Base-by-base conservation (phyloP, 2,888 invertebrate genomes). In the Eumacrocentrus americanus region DNA sequence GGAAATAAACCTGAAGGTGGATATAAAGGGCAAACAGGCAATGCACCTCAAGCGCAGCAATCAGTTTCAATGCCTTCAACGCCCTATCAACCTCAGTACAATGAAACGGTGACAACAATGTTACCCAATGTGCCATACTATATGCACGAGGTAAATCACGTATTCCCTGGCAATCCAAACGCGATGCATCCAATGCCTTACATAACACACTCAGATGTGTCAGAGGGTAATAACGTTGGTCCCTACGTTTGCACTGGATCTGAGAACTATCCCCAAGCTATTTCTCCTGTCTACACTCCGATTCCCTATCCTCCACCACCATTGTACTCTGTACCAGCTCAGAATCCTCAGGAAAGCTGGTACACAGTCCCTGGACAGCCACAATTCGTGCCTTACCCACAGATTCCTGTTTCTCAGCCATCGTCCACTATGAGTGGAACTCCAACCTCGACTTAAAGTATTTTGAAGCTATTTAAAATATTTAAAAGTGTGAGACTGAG, bases 301-400 rank as follows among this genome's bases (percentile, higher is more conserved):
- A 71, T 71, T 12, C 44, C 74, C 20, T 76, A 70, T 60, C 67
- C 71, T 1, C 72, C 70, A 9, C 67, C 71, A n/a, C 44, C 69
- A 1, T 35, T 70, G 11, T 72, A 66, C 55, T 54, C 70, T 25
- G 48, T 63, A 23, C 63, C 64, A 2, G 66, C 68, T 1, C 61
- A 67, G 2, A 70, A 67, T 34, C 40, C 65, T 12, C 70, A 66
- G 9, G 77, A 77, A 3, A 74, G 71, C 16, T 78, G 77, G 77
- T 77, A 73, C 34, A 62, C 72, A 11, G 54, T 72, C 16, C 70
- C 69, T 35, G 70, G 69, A 25, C 72, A 72, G 55, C 61, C 71
- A 2, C 71, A 73, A 46, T 75, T 66, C 23, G 51, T 75, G 58
- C 72, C 67, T 35, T 68, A 64, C 56, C 59, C 68, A 23, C 63